Percentiles rank a stretch among this genome's conserved stretches.
These are phyloP conservation scores for Atrichornis clamosus DNA, from an alignment of 2,113 vertebrate genomes.

Conservation along the genomic window DNA sequence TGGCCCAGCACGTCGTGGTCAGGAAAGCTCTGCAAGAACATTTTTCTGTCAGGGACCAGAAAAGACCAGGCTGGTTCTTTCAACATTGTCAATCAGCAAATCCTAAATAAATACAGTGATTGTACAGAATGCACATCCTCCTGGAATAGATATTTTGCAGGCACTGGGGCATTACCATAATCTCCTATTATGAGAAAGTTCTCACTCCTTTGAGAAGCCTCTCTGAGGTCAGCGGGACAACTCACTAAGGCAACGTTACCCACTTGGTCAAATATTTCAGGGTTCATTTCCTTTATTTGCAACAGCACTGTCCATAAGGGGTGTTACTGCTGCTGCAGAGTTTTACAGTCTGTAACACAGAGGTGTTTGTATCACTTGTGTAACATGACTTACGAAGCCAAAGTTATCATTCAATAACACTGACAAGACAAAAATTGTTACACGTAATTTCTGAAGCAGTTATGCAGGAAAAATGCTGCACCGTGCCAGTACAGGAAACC, in stretches of 20 bases:
- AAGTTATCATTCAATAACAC: neutral
- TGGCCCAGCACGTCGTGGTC: conserved; percentile 86
- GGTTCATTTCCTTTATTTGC: conserved; percentile 28
- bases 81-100: neutral
- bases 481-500: neutral
- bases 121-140: neutral
- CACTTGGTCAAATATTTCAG: neutral
- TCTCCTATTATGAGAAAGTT: neutral
- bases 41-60: neutral
- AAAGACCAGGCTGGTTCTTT: neutral
- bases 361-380: neutral
- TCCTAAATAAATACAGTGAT: neutral
- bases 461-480: neutral
- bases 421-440: neutral
- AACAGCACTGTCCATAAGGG: neutral
- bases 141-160: neutral
- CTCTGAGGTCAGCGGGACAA: neutral
- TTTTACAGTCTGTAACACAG: neutral
- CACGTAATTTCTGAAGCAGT: neutral
- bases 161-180: neutral
- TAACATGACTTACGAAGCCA: neutral
- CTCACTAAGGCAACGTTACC: neutral
- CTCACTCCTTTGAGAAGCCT: neutral
- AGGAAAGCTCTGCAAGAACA: conserved; percentile 73
- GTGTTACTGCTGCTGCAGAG: neutral